Conservation (phyloP, 1,140 invertebrate genomes). For the Luehdorfia chinensis region DNA sequence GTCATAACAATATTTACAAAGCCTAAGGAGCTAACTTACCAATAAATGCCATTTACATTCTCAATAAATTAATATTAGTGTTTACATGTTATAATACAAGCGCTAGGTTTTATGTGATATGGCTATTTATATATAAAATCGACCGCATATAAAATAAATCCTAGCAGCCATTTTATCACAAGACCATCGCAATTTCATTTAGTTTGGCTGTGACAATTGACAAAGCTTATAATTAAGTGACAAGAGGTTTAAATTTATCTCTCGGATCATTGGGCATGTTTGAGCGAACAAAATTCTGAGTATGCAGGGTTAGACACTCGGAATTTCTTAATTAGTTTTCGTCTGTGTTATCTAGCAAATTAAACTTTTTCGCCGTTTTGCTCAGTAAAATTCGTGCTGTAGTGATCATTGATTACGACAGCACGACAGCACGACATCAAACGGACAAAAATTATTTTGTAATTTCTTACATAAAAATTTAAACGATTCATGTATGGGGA, state of each 20-base stretch:
- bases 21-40: constrained; percentile 72
- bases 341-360: too few relatives aligned
- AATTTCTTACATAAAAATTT: too few relatives aligned
- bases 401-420: too few relatives aligned
- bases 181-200: constrained; percentile 21
- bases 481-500: too few relatives aligned
- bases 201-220: constrained; percentile 8
- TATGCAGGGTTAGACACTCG: too few relatives aligned
- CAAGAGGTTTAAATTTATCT: constrained; percentile 4
- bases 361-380: too few relatives aligned
- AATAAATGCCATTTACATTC: constrained; percentile 73
- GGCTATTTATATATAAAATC: constrained; percentile 62
- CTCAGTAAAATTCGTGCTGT: too few relatives aligned
- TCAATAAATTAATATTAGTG: constrained; percentile 71
- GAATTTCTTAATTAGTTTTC: too few relatives aligned
- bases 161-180: constrained; percentile 60
- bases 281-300: too few relatives aligned
- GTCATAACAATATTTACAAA: constrained; percentile 77
- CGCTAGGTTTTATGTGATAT: constrained; percentile 73
- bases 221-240: constrained; percentile 13
- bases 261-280: too few relatives aligned
- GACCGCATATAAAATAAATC: constrained; percentile 45
- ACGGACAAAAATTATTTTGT: too few relatives aligned
- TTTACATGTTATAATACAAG: constrained; percentile 73
- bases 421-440: too few relatives aligned